Percentiles rank a stretch among this genome's conserved stretches.
phyloP scores from a whole-genome alignment of 2,888 invertebrate genomes.

The Nipponacmea schrenckii region DNA sequence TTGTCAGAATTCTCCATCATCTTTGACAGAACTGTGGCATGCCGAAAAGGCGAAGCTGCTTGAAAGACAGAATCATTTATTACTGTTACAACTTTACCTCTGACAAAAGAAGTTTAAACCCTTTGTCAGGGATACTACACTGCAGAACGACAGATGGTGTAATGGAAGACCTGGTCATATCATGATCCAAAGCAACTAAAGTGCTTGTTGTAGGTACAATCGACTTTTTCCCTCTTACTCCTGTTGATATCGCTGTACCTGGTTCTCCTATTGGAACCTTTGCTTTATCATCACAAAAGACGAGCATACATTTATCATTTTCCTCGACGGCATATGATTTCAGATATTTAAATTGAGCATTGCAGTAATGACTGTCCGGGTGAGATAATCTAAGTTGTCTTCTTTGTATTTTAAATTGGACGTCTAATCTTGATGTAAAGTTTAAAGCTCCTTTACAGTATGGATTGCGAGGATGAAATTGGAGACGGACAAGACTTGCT shows the following conservation, averaged over 20 bases:
- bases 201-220: not conserved
- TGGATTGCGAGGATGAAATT: conserved; percentile 9
- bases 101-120: too few relatives aligned
- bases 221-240: conserved; percentile 7
- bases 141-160: conserved; percentile 20
- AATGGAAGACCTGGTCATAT: conserved; percentile 17
- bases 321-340: conserved; percentile 19
- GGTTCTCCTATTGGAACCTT: not conserved
- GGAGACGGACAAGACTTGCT: not conserved
- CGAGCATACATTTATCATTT: conserved; percentile 1
- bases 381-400: not conserved
- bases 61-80: too few relatives aligned
- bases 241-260: conserved; percentile 15
- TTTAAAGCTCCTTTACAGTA: not conserved
- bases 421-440: not conserved
- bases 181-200: not conserved
- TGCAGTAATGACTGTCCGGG: not conserved
- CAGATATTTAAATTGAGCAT: conserved; percentile 2
- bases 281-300: conserved; percentile 6
- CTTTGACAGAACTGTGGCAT: too few relatives aligned
- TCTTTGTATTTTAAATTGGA: conserved; percentile 10
- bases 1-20: too few relatives aligned
- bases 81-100: too few relatives aligned
- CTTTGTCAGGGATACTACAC: too few relatives aligned
- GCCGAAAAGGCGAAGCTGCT: too few relatives aligned